These are phyloP conservation scores for Pseudochirops corinnae DNA, from an alignment of 2,797 vertebrate species.

Conservation along the genomic window DNA sequence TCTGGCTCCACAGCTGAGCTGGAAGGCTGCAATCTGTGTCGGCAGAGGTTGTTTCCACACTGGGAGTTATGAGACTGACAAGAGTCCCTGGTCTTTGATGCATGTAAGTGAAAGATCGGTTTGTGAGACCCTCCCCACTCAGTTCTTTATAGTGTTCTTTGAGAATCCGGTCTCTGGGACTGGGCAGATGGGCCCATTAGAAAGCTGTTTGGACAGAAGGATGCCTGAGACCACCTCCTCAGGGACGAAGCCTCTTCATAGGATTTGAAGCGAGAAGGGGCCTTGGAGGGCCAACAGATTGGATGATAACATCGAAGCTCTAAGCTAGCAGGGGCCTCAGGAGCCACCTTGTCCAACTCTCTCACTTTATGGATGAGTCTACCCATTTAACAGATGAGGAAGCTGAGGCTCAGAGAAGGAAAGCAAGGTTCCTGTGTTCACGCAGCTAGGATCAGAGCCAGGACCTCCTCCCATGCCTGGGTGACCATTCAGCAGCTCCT, in stretches of 20 bases:
- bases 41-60: not conserved
- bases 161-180: not conserved
- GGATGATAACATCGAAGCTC: not conserved
- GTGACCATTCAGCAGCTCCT: conserved; percentile 4
- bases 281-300: not conserved
- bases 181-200: not conserved
- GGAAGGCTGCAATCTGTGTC: not conserved
- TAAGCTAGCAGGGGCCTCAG: not conserved
- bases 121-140: not conserved
- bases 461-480: not conserved
- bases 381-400: not conserved
- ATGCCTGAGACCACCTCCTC: not conserved
- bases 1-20: not conserved
- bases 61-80: not conserved
- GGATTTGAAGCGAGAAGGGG: not conserved
- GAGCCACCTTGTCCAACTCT: not conserved
- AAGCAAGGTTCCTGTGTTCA: not conserved
- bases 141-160: not conserved
- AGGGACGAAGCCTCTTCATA: not conserved
- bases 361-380: not conserved
- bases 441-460: not conserved
- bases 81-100: not conserved
- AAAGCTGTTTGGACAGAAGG: not conserved
- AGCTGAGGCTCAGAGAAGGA: not conserved
- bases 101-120: not conserved